Evolutionary conservation across 2,888 invertebrate genomes (phyloP).

Genomic region (Drosophila multiciliata): DNA sequence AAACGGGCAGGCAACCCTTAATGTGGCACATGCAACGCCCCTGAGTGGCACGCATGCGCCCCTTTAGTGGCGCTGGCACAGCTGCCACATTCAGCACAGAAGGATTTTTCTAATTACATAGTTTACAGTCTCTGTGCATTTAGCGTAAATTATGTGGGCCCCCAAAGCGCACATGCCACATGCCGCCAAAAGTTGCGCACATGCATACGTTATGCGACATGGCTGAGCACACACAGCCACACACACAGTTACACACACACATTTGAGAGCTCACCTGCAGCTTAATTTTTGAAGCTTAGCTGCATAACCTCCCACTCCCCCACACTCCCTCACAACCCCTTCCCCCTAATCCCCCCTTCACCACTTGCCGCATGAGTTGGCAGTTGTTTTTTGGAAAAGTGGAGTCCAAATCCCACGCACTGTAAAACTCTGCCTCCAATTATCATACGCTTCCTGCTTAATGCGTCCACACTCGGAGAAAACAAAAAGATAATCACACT

Average conservation of each 20-base stretch:
- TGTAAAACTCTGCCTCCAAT: constrained; percentile 42
- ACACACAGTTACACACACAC: constrained; percentile 11
- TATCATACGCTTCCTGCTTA: constrained; percentile 68
- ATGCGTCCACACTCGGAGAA: constrained; percentile 28
- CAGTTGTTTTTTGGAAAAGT: constrained; percentile 62
- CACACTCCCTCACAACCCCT: neutral
- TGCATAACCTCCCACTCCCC: constrained; percentile 69
- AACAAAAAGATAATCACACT: neutral
- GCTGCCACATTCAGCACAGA: constrained; percentile 34
- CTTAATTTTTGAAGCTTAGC: constrained; percentile 45
- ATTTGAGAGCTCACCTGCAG: constrained; percentile 49
- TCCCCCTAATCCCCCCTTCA: neutral
- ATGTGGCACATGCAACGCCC: constrained; percentile 47
- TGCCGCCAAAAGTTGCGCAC: constrained; percentile 45
- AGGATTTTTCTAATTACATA: constrained; percentile 69
- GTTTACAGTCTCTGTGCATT: constrained; percentile 65
- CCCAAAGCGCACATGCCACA: constrained; percentile 45
- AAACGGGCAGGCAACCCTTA: constrained; percentile 56
- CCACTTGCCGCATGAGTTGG: constrained; percentile 67
- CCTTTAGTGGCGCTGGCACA: constrained; percentile 13
- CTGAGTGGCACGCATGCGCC: constrained; percentile 52
- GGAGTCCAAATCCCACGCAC: constrained; percentile 68
- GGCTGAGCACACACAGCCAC: constrained; percentile 53
- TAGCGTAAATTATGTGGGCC: constrained; percentile 70
- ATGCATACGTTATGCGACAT: constrained; percentile 50